These are phyloP conservation scores for Halcyon smyrnensis DNA, from an alignment of 2,797 vertebrate genomes.

Conservation along the genomic window DNA sequence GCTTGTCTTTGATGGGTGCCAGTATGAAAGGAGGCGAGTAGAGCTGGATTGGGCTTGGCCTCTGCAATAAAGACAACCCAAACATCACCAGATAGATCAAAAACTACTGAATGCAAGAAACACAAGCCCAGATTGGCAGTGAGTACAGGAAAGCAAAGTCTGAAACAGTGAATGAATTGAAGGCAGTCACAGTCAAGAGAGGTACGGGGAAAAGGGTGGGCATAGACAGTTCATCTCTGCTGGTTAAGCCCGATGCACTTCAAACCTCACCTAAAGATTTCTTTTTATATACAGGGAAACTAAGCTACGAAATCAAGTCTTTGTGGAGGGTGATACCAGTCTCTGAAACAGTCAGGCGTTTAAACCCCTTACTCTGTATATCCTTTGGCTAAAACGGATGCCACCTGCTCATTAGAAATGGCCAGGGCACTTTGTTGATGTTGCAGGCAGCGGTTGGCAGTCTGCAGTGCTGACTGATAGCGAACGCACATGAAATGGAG, in stretches of 20 bases:
- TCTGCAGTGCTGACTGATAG: background rate
- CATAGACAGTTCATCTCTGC: background rate
- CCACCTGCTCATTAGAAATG: background rate
- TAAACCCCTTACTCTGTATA: background rate
- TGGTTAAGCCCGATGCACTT: background rate
- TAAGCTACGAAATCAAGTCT: background rate
- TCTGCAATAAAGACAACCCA: constrained; percentile 77
- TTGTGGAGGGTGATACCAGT: background rate
- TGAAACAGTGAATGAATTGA: background rate
- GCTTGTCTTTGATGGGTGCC: constrained; percentile 91
- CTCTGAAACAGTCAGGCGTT: background rate
- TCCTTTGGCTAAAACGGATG: background rate
- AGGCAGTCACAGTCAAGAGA: background rate
- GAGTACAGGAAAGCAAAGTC: background rate
- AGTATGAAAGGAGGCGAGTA: constrained; percentile 94
- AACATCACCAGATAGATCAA: background rate
- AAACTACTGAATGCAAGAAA: background rate
- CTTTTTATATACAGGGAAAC: background rate
- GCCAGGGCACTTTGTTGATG: background rate
- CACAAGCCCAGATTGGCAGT: background rate
- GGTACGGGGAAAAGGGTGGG: background rate
- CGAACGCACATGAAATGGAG: background rate
- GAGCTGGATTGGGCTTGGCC: constrained; percentile 89
- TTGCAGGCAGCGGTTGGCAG: background rate
- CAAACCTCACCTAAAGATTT: background rate